These are phyloP conservation scores for Melopsittacus undulatus DNA, from an alignment of 2,797 vertebrate species.

Conservation along the genomic window DNA sequence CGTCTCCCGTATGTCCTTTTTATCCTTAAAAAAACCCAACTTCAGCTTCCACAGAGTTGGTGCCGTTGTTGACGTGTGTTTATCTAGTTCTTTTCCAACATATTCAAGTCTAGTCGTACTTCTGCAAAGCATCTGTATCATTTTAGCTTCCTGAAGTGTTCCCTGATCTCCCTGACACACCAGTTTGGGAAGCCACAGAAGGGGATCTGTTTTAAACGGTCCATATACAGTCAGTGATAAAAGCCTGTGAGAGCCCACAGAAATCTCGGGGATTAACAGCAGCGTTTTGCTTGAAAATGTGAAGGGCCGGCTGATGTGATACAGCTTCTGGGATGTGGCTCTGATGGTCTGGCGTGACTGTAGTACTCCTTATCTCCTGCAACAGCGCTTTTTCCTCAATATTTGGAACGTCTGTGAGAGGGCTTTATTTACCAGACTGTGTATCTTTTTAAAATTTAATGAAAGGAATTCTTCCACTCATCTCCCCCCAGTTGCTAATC, in stretches of 20 bases:
- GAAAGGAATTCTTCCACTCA: not conserved
- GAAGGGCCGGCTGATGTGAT: not conserved
- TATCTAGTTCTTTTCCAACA: not conserved
- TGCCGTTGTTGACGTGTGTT: not conserved
- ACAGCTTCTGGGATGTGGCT: rapidly evolving
- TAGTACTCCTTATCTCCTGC: not conserved
- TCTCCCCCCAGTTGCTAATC: not conserved
- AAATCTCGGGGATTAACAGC: not conserved
- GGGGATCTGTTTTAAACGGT: not conserved
- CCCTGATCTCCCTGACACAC: rapidly evolving
- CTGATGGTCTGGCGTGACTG: rapidly evolving
- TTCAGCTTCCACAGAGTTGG: not conserved
- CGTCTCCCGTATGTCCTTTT: no score
- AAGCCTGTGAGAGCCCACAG: not conserved
- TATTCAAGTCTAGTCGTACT: rapidly evolving
- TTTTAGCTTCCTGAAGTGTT: not conserved
- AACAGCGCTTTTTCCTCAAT: rapidly evolving
- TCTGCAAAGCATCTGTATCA: not conserved
- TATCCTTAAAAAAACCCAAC: not conserved
- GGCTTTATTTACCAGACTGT: not conserved
- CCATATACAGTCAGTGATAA: not conserved
- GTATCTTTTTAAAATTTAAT: not conserved
- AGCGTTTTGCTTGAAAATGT: not conserved
- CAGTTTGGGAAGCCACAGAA: not conserved
- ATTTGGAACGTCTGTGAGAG: rapidly evolving